Percentiles rank a stretch among this genome's conserved stretches.
phyloP scores from a whole-genome alignment of 2,888 invertebrate genomes.

The Diloba caeruleocephala region DNA sequence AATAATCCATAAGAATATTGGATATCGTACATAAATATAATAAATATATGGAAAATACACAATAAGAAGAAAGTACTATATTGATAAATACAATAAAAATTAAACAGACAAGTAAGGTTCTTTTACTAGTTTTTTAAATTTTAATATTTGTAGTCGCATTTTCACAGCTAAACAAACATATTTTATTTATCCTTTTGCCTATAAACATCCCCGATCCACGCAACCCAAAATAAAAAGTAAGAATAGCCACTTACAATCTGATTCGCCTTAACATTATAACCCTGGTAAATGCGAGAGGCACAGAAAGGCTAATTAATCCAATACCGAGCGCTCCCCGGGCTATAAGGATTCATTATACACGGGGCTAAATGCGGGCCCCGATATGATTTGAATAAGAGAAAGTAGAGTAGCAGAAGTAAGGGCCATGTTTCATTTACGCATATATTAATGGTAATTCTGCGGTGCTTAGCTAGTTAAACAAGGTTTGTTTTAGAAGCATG shows the following conservation, averaged over 20 bases:
- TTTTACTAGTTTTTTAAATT: too few species aligned
- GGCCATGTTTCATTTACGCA: background rate
- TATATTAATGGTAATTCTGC: background rate
- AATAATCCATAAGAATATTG: too few species aligned
- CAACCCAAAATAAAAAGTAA: background rate
- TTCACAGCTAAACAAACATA: background rate
- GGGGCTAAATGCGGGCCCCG: background rate
- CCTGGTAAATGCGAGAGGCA: conserved; percentile 14
- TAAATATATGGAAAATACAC: too few species aligned
- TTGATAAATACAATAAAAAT: too few species aligned
- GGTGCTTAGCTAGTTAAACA: too few species aligned
- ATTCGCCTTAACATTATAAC: conserved; percentile 9
- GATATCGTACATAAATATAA: too few species aligned
- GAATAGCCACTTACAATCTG: background rate
- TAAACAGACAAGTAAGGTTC: too few species aligned
- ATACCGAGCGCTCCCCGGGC: conserved; percentile 9
- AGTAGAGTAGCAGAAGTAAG: background rate
- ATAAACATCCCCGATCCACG: background rate
- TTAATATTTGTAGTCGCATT: too few species aligned
- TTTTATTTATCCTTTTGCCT: background rate
- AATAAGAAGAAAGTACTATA: too few species aligned
- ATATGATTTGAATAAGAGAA: conserved; percentile 5
- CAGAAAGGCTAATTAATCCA: conserved; percentile 21
- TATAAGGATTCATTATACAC: conserved; percentile 16
- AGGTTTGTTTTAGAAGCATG: too few species aligned